Base-by-base conservation (phyloP, 2,113 vertebrate genomes). In the Crocuta crocuta region DNA sequence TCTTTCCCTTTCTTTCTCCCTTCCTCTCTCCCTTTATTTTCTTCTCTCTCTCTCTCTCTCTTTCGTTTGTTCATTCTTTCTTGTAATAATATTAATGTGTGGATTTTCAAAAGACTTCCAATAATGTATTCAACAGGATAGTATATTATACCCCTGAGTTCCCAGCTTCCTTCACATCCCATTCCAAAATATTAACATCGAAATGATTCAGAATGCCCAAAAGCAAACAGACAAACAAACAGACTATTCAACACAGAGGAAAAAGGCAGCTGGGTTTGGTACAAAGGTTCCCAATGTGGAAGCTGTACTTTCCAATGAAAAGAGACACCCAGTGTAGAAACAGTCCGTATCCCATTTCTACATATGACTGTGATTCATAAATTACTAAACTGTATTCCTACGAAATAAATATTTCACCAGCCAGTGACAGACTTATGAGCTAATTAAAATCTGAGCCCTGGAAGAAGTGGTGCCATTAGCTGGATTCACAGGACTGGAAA, bases 401-500 rank as follows among this genome's bases (percentile, higher is more conserved):
- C 94, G 98, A 97, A 98, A 98, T 97, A 98, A 98, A 97, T 98
- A 98, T 98, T 98, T 98, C 84, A 98, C 98, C 96, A 65, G 45
- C 66, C 89, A 79, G 90, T 97, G 96, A 96, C 97, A 98, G 97
- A 98, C 96, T 98, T 98, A 97, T 0, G 13, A 97, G 94, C 96
- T 99, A 98, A 98, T 98, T 98, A 98, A 98, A 97, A 91, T 95
- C 96, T 79, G 81, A 88, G 93, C 53, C 96, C 89, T 63, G 45
- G 81, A 97, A 97, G 89, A 66, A 98, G 73, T 8, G 24, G 31
- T 55, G n/a, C 83, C 80, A 55, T 98, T 97, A 97, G 73, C 89
- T 97, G 15, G 17, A 16, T 74, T 68, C 50, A 2, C 3, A 68
- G 94, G 89, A n/a, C 83, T 89, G 24, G 68, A 26, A 55, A 96